Percentiles rank a stretch among this genome's conserved stretches.
Conservation (phyloP, 1,140 invertebrate genomes). For the Drosophila elegans region DNA sequence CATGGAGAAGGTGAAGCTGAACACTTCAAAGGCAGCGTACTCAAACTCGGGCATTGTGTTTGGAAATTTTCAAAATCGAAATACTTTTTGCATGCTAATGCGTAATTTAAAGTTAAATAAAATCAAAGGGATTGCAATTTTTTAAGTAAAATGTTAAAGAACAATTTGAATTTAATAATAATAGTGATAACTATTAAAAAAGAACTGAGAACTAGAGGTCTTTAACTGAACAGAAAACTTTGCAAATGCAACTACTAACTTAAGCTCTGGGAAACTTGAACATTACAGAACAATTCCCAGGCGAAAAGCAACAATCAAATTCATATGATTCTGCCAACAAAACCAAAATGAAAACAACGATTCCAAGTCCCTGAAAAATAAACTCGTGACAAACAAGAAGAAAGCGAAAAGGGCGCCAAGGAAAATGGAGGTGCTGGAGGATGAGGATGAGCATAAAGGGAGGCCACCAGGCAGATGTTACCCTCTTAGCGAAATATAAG, state of each 20-base stretch:
- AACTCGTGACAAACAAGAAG: conserved; percentile 19
- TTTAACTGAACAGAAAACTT: neutral
- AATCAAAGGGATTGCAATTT: too few species aligned
- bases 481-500: conserved; percentile 45
- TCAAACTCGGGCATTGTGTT: neutral
- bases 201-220: too few species aligned
- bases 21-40: conserved; percentile 1
- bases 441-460: neutral
- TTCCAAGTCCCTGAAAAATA: conserved; percentile 28
- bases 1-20: neutral
- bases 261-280: neutral
- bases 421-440: neutral
- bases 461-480: conserved; percentile 39
- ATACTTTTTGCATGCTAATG: neutral
- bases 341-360: conserved; percentile 22
- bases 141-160: too few species aligned
- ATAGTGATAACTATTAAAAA: too few species aligned
- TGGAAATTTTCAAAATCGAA: neutral
- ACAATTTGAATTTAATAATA: too few species aligned
- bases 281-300: neutral
- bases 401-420: conserved; percentile 27
- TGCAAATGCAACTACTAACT: neutral
- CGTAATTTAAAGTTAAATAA: too few species aligned
- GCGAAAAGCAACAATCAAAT: conserved; percentile 11
- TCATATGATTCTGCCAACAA: conserved; percentile 4